These are phyloP conservation scores for Nyctibius bracteatus DNA, from an alignment of 2,113 vertebrate genomes.

Conservation along the genomic window DNA sequence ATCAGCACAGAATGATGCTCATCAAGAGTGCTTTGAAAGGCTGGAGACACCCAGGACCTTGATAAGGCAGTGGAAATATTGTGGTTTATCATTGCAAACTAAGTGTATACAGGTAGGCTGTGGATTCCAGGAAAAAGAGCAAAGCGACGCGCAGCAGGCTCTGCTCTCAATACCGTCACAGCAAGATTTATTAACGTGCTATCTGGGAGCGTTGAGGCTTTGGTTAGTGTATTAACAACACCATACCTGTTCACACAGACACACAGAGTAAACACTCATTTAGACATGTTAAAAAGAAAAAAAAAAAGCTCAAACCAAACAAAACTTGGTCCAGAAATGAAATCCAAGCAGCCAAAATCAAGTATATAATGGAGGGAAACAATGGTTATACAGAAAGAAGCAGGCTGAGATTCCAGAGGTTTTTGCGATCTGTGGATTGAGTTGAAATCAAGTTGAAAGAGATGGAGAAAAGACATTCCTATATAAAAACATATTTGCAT, in stretches of 20 bases:
- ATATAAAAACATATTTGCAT: not conserved
- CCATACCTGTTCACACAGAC: constrained; percentile 30
- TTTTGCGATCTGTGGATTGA: not conserved
- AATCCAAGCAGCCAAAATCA: constrained; percentile 51
- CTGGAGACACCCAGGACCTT: not conserved
- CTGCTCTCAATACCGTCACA: not conserved
- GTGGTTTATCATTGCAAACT: not conserved
- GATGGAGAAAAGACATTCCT: not conserved
- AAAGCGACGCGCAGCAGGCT: constrained; percentile 4
- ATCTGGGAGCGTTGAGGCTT: not conserved
- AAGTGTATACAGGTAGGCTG: not conserved
- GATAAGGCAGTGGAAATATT: not conserved
- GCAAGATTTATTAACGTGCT: not conserved
- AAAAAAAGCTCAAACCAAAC: no score
- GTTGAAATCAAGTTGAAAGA: not conserved
- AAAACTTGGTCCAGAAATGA: constrained; percentile 67
- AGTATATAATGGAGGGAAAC: not conserved
- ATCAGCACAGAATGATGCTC: not conserved
- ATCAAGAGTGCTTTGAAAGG: not conserved
- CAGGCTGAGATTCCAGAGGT: not conserved
- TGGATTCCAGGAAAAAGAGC: not conserved
- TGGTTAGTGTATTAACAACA: constrained; percentile 50
- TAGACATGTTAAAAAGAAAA: not conserved
- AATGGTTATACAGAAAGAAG: not conserved
- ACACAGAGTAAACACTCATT: constrained; percentile 17